Evolutionary conservation across 2,888 invertebrate species (phyloP), one percentile per base, ranked within the genome.

Genomic region (Ceraclea dissimilis): DNA sequence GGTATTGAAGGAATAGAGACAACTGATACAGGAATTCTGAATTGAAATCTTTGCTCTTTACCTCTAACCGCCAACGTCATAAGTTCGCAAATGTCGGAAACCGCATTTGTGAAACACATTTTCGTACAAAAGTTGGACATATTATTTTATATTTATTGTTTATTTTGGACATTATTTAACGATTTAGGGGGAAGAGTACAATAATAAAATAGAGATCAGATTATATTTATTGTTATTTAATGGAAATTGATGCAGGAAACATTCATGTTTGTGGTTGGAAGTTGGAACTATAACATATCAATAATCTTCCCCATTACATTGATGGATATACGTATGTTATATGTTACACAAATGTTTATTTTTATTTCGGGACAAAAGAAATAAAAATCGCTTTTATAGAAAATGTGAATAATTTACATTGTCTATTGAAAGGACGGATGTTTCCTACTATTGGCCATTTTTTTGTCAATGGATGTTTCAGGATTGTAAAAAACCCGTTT

Each of bases 201-300:
- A 5, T 4, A 47, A 47, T 47, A 47, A 47, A 47, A 10, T 19
- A 47, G 47, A 20, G 17, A 47, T 47, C 18, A 19, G 47, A 47
- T 47, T 19, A 16, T 19, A 47, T 18, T 47, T 47, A 47, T 47
- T 47, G 47, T 19, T 47, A 47, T 47, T 47, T 47, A 47, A 47
- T 47, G 47, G 39, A 39, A n/a, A 39, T 39, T 39, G 16, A 39
- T 39, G 47, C 47, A 20, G 10, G 11, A 20, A 11, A 16, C 20
- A 47, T 47, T 13, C 16, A 16, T 47, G 19, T 47, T 19, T 47
- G 47, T 47, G 47, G 39, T 39, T 39, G 13, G 39, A 39, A 39
- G 8, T n/a, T n/a, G n/a, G n/a, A n/a, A n/a, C n/a, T n/a, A n/a
- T 16, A 39, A 47, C 47, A 47, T 47, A 47, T 19, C 18, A 10